Percentiles rank a stretch among this genome's conserved stretches.
phyloP scores from a whole-genome alignment of 2,113 vertebrate genomes.

The Atractosteus spatula region DNA sequence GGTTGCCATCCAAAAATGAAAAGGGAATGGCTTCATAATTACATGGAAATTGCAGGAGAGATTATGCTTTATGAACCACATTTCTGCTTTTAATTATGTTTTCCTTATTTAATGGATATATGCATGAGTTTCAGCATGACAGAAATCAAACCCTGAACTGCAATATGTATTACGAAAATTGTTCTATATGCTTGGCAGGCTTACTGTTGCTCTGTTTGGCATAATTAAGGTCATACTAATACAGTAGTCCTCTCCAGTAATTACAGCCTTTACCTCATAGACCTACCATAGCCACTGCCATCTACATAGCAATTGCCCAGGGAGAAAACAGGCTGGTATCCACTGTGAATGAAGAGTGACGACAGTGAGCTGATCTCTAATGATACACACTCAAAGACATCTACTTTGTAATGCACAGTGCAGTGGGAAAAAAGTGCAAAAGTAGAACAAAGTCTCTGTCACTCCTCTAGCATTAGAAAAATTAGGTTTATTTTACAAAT shows the following conservation, averaged over 20 bases:
- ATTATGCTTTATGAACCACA: background rate
- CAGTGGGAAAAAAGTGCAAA: too few relatives aligned
- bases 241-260: slow-evolving; percentile 37
- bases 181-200: slow-evolving; percentile 34
- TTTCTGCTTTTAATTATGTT: background rate
- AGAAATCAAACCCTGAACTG: slow-evolving; percentile 28
- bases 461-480: slow-evolving; percentile 20
- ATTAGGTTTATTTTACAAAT: slow-evolving; percentile 16
- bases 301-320: background rate
- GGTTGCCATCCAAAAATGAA: background rate
- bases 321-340: background rate
- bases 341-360: background rate
- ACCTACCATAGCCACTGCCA: background rate
- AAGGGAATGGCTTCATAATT: background rate
- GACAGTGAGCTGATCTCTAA: background rate
- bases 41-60: background rate
- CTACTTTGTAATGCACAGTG: too few relatives aligned
- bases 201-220: slow-evolving; percentile 30
- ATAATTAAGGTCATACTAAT: slow-evolving; percentile 44
- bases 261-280: slow-evolving; percentile 25
- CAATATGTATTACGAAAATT: slow-evolving; percentile 29
- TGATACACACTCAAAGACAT: background rate
- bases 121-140: background rate
- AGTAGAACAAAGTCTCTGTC: background rate
- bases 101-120: background rate